Base-by-base conservation (phyloP, 2,797 vertebrate species). In the Serranus cabrilla region DNA sequence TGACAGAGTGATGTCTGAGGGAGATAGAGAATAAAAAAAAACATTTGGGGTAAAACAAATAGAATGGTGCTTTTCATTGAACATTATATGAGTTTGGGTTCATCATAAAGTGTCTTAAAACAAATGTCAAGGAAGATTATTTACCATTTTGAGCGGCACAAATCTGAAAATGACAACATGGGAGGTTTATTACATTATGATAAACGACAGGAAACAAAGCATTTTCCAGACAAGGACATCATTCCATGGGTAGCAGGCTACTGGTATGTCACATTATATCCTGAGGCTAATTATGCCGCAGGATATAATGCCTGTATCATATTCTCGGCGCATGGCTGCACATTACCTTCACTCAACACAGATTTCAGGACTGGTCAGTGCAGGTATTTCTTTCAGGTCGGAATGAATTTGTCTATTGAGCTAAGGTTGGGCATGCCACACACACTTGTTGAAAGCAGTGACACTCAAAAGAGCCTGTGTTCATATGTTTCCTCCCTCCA, bases 101-200 rank as follows among this genome's bases (percentile, higher is more conserved):
- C 2, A 45, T 69, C 8, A 43, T 25, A 34, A 62, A 63, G 7
- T 23, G n/a, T 27, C 27, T 27, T 27, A 27, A 21, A 5, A 16
- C 4, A 65, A 76, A 76, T 68, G 43, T 62, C 42, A 46, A 55
- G 57, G 2, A 59, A 74, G 3, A 27, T 47, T 0, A 76, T 83
- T 96, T 96, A 99, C 96, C 96, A 85, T 94, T 90, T 70, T 94
- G 89, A 62, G 92, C 92, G 4, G 84, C 79, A 91, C 92, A 92
- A 68, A 96, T 90, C 97, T 98, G 95, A 88, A 96, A 97, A 93
- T 50, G 13, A 94, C n/a, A 91, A 83, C 0, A 70, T 18, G 39
- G 8, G 11, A 62, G 4, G n/a, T 88, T 73, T 71, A 75, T 25
- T 21, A 40, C 23, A 27, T 25, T 27, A 71, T 71, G 49, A 72